Conservation (phyloP, 2,113 vertebrate genomes). For the Ancistrus triradiatus region DNA sequence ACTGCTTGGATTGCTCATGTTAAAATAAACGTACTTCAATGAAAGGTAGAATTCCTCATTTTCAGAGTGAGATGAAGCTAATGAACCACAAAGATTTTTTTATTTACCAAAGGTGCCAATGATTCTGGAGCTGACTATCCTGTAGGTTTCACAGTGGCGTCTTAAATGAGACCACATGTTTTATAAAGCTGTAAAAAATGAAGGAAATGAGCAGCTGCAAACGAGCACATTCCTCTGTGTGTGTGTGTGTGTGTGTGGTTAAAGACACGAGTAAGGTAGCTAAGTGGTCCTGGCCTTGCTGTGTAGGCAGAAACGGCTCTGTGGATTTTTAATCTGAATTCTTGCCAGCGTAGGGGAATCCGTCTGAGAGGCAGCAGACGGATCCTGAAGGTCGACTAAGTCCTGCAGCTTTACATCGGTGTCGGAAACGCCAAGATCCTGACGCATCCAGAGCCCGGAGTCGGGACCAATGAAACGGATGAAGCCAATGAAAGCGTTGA, state of each 20-base stretch:
- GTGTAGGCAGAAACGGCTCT: conserved; percentile 32
- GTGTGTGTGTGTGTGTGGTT: conserved; percentile 26
- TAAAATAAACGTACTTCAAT: too few relatives aligned
- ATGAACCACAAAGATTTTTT: too few relatives aligned
- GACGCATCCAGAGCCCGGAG: conserved; percentile 21
- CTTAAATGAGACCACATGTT: too few relatives aligned
- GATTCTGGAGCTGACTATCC: too few relatives aligned
- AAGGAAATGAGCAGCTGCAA: conserved; percentile 22
- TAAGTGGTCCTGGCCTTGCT: conserved; percentile 37
- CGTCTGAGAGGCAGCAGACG: conserved; percentile 10
- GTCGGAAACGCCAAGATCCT: conserved; percentile 27
- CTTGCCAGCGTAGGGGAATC: conserved; percentile 25
- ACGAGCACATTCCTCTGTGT: conserved; percentile 7
- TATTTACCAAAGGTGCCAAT: too few relatives aligned
- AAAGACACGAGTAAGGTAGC: conserved; percentile 38
- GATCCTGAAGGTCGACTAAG: conserved; percentile 36
- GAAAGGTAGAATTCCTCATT: too few relatives aligned
- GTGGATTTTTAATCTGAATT: conserved; percentile 31
- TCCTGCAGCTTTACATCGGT: conserved; percentile 4
- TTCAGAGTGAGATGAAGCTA: too few relatives aligned
- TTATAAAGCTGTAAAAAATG: too few relatives aligned
- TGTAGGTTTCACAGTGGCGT: too few relatives aligned
- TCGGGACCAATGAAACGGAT: conserved; percentile 21
- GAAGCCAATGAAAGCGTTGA: conserved; percentile 36
- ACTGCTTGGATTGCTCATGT: too few relatives aligned